Evolutionary conservation across 2,797 vertebrate genomes (phyloP), one percentile per base, ranked within the genome.

Genomic region (Dicrostonyx torquatus): DNA sequence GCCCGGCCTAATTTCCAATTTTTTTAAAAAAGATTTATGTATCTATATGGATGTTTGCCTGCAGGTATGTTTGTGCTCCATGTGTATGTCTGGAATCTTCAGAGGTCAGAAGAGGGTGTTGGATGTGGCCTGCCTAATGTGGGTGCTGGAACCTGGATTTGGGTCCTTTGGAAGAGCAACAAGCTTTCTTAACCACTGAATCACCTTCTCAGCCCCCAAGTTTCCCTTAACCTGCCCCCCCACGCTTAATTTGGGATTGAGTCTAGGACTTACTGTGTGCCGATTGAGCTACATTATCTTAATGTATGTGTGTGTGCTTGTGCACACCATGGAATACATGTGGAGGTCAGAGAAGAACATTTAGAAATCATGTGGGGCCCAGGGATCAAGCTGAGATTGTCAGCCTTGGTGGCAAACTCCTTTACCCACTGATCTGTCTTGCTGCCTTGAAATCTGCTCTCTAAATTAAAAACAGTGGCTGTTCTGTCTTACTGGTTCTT

Each of bases 381-480:
- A 62, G 55, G 55, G 15, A 64, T 64, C 58, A 45, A 64, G 53
- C 40, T 64, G 53, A 64, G 40, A 34, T 34, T 83, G 10, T 48
- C 29, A 68, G 43, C 15, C 45, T 85, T n/a, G 45, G 64, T n/a
- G 83, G 20, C 83, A 37, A 13, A 34, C 14, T 17, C 43, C 45
- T 85, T 6, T 26, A 26, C 7, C 20, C 45, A 15, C 45, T 85
- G 43, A n/a, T 31, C 43, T 48, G 6, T 55, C 48, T 70, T 70
- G 14, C 45, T 70, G 48, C 53, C 34, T 26, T 93, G 58, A 90
- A 70, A 37, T 96, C n/a, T 76, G 31, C n/a, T 90, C 93, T 86
- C 90, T 12, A 95, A 76, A 75, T 87, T 79, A 86, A 20, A n/a
- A 75, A 58, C 17, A 62, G 40, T 45, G 94, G 48, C 58, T 43